Evolutionary conservation across 2,797 vertebrate species (phyloP).

Genomic region (Taenioides sp.): DNA sequence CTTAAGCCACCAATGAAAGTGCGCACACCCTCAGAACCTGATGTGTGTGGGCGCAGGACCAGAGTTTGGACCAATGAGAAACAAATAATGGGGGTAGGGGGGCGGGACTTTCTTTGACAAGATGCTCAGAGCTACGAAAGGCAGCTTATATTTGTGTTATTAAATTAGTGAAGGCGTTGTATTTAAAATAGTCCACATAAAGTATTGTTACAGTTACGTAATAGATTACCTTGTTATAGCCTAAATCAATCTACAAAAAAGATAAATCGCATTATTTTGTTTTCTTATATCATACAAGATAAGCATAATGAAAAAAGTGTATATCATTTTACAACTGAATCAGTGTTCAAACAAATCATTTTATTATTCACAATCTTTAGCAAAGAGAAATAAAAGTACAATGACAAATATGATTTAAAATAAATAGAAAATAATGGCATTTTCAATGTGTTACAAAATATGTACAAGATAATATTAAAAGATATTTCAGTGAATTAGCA

Average conservation of each 20-base stretch:
- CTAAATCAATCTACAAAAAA: background rate
- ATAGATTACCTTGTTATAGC: no score
- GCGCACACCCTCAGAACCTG: rapidly evolving
- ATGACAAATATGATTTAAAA: slow-evolving; percentile 69
- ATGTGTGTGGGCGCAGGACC: background rate
- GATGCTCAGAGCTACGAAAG: background rate
- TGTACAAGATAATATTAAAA: slow-evolving; percentile 77
- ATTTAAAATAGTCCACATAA: no score
- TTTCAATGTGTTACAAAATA: slow-evolving; percentile 81
- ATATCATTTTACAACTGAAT: background rate
- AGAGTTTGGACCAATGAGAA: slow-evolving; percentile 23
- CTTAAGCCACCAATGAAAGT: slow-evolving; percentile 36
- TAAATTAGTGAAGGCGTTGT: no score
- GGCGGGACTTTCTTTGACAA: background rate
- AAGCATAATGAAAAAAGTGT: background rate
- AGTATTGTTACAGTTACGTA: no score
- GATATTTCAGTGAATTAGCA: slow-evolving; percentile 54
- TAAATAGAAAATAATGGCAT: slow-evolving; percentile 75
- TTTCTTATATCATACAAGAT: background rate
- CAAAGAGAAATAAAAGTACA: slow-evolving; percentile 66
- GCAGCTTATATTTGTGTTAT: background rate
- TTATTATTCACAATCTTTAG: slow-evolving; percentile 54
- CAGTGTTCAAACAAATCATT: slow-evolving; percentile 51
- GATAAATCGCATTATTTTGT: background rate
- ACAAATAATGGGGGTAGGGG: background rate